Evolutionary conservation across 2,113 vertebrate species (phyloP), one percentile per base, ranked within the genome.

Genomic region (Podocnemis expansa): DNA sequence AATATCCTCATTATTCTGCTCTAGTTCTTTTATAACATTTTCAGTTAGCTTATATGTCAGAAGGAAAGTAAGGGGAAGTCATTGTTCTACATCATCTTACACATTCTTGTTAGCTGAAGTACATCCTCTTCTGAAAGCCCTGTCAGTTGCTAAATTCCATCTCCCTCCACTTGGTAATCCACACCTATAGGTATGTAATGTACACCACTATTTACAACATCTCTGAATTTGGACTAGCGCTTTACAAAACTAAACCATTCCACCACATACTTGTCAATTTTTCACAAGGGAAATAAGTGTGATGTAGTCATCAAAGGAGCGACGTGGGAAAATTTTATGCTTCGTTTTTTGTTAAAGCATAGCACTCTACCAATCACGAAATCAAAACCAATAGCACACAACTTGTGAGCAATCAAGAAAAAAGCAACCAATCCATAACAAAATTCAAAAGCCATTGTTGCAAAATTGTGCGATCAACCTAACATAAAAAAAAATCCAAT

Each of bases 31-130:
- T 63, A 29, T 63, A 63, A 63, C 14, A 31, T 63, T 88, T 84
- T 56, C 63, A 16, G n/a, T 43, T 43, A 51, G 34, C 1, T 0
- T 3, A 14, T 0, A 0, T 22, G 25, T 45, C 55, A 55, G 49
- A 84, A 51, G 5, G 49, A 41, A 6, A 60, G 31, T 31, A 52
- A 2, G 84, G 54, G 38, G 27, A 80, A 63, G 25, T 2, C 63
- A 67, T 16, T 1, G 11, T n/a, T 19, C 10, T 8, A 3, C 14
- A 5, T 31, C 8, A 31, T 51, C 17, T 6, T 4, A 73, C 0
- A 0, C n/a, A 21, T 12, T 89, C 27, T 43, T 45, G 11, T 1
- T 63, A 25, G 29, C 0, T 25, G 22, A 12, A 6, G 27, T 67
- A 54, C 76, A 31, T 27, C 55, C 17, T 9, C 2, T 11, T 27